Conservation (phyloP, 2,113 vertebrate species). For the Daubentonia madagascariensis region DNA sequence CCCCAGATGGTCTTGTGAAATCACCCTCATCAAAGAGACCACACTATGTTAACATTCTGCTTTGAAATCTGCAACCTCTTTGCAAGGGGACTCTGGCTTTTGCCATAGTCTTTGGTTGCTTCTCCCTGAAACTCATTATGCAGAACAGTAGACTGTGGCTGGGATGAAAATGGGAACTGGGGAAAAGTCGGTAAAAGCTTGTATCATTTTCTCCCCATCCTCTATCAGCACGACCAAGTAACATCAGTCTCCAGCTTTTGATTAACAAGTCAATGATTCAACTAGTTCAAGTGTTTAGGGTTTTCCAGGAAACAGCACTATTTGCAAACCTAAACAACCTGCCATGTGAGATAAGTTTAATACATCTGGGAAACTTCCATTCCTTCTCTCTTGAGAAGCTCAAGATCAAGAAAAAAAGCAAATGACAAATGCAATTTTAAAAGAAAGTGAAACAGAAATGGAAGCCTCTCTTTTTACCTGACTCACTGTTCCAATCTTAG, state of each 20-base stretch:
- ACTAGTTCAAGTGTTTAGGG: not conserved
- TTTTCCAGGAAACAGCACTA: not conserved
- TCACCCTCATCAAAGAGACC: not conserved
- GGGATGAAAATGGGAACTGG: not conserved
- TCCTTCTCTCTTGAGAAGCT: not conserved
- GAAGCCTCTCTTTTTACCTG: conserved; percentile 87
- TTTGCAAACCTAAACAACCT: not conserved
- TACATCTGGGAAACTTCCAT: not conserved
- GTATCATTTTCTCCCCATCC: not conserved
- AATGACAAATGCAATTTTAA: not conserved
- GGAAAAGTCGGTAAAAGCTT: not conserved
- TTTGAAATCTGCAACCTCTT: not conserved
- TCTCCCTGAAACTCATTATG: not conserved
- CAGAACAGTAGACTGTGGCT: not conserved
- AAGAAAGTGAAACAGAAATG: not conserved
- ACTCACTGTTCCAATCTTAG: conserved; percentile 95
- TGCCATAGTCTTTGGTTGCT: not conserved
- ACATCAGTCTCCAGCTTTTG: not conserved
- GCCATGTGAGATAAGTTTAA: not conserved
- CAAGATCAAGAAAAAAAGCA: not conserved
- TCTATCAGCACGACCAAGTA: not conserved
- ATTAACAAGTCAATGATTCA: not conserved
- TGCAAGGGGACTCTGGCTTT: not conserved
- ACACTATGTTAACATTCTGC: not conserved
- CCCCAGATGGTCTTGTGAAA: not conserved